Percentiles rank a stretch among this genome's conserved stretches.
phyloP scores from a whole-genome alignment of 2,113 vertebrate genomes.

The Chaenocephalus aceratus region DNA sequence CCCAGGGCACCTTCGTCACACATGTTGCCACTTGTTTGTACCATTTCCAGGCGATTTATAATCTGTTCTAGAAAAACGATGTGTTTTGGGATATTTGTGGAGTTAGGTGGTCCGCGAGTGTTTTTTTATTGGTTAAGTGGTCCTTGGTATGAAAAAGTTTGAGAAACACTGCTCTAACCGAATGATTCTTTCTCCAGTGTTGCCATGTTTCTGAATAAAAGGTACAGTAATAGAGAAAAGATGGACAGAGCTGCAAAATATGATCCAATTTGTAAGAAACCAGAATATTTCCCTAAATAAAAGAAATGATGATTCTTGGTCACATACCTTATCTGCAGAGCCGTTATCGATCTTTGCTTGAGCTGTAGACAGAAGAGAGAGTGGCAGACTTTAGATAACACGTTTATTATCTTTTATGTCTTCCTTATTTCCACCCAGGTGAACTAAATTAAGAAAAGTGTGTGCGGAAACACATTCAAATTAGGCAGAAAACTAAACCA shows the following conservation, averaged over 20 bases:
- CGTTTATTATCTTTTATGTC: not conserved
- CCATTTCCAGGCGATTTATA: no score
- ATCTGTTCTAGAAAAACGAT: no score
- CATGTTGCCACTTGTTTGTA: no score
- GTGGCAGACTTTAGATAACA: constrained; percentile 5
- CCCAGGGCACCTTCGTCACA: no score
- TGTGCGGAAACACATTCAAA: constrained; percentile 15
- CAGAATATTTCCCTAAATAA: not conserved
- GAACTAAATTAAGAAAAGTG: constrained; percentile 7
- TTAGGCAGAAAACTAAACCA: not conserved
- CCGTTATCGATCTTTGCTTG: constrained; percentile 80
- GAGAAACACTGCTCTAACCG: no score
- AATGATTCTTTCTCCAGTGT: not conserved
- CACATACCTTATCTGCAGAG: constrained; percentile 78
- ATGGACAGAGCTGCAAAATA: not conserved
- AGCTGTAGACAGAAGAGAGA: constrained; percentile 66
- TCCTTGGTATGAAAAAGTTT: no score
- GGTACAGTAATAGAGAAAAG: not conserved
- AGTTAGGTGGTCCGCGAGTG: no score
- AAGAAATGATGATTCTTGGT: accelerated
- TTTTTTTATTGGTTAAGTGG: no score
- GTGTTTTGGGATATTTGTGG: no score
- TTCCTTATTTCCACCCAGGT: constrained; percentile 11
- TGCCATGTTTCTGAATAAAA: not conserved
- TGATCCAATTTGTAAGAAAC: constrained; percentile 18